Conservation (phyloP, 2,113 vertebrate genomes). For the Zosterops borbonicus region DNA sequence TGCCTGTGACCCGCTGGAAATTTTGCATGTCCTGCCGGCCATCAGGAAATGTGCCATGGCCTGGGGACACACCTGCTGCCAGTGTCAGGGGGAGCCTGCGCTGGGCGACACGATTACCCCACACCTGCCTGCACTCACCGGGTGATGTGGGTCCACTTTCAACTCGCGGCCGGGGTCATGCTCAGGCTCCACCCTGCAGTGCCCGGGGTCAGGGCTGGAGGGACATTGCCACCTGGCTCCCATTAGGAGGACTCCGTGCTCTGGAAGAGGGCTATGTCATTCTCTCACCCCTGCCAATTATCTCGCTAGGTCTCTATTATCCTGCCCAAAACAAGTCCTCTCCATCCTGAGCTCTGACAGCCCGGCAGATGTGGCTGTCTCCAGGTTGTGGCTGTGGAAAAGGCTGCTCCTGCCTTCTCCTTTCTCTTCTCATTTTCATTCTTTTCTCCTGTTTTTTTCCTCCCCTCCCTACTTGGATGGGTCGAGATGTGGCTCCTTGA, state of each 20-base stretch:
- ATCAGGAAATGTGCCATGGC: too few relatives aligned
- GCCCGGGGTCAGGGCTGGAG: too few relatives aligned
- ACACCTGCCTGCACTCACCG: too few relatives aligned
- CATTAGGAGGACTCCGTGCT: neutral
- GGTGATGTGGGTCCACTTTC: too few relatives aligned
- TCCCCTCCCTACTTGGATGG: neutral
- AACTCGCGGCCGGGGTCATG: too few relatives aligned
- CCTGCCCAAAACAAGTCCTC: neutral
- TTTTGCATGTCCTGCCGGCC: too few relatives aligned
- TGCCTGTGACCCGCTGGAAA: too few relatives aligned
- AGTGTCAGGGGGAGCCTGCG: too few relatives aligned
- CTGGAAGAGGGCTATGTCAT: slow-evolving; percentile 1
- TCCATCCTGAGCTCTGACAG: neutral
- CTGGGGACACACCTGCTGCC: too few relatives aligned
- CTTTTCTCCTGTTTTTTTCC: fast-evolving
- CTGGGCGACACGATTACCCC: too few relatives aligned
- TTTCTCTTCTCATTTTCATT: neutral
- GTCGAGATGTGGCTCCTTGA: fast-evolving
- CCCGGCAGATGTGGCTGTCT: neutral
- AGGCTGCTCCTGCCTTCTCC: fast-evolving
- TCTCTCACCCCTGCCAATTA: slow-evolving; percentile 31
- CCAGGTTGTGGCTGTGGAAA: neutral
- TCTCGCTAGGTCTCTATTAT: slow-evolving; percentile 11
- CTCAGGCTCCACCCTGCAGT: too few relatives aligned
- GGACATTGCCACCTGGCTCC: too few relatives aligned